Evolutionary conservation across 2,113 vertebrate genomes (phyloP).

Genomic region (Heptranchias perlo): DNA sequence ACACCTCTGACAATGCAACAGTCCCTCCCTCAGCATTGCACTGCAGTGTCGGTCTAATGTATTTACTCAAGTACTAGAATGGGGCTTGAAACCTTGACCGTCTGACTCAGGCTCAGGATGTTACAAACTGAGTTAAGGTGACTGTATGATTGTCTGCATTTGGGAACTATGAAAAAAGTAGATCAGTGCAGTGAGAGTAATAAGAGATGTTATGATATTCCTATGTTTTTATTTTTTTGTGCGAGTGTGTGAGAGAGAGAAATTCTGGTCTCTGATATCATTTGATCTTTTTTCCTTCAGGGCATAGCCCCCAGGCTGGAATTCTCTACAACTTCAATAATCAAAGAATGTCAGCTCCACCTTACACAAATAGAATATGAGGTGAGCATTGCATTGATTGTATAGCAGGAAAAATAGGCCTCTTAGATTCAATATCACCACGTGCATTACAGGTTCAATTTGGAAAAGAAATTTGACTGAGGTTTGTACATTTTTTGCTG

Average conservation of each 20-base stretch:
- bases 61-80: neutral
- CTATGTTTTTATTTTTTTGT: neutral
- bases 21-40: neutral
- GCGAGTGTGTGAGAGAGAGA: neutral
- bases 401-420: neutral
- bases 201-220: neutral
- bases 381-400: constrained; percentile 13
- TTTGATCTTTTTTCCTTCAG: constrained; percentile 49
- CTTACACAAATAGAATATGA: neutral
- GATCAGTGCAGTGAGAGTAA: neutral
- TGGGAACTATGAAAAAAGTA: neutral
- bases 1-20: neutral
- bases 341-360: constrained; percentile 70
- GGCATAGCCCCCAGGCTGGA: constrained; percentile 87
- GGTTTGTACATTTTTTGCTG: neutral
- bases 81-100: neutral
- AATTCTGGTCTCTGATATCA: neutral
- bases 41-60: neutral
- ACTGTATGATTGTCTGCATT: neutral
- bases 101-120: neutral
- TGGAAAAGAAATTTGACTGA: neutral
- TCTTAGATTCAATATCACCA: neutral
- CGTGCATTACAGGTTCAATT: neutral
- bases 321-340: constrained; percentile 79
- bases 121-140: neutral